Evolutionary conservation across 2,113 vertebrate genomes (phyloP), one percentile per base, ranked within the genome.

Genomic region (Nibea albiflora): DNA sequence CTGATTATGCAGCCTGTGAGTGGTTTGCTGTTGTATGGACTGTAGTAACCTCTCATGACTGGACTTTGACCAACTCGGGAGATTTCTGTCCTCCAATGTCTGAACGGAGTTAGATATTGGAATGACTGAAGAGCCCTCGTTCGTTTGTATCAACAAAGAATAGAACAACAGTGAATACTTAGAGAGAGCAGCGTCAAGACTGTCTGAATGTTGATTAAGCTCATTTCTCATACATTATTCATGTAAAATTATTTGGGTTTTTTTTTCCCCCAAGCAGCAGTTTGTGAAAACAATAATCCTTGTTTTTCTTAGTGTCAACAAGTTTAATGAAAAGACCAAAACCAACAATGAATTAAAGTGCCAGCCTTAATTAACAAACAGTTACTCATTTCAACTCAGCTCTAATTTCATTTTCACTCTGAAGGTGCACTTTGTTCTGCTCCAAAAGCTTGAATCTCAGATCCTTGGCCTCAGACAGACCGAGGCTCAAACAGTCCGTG

Each of bases 381-480:
- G n/a, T 58, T n/a, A 57, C 22, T 56, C 9, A 16, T 53, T 58
- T 68, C 8, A 39, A 4, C 15, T 35, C 31, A 35, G 6, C 31
- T 35, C 31, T 35, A 35, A 35, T 35, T 6, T 35, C 0, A 7
- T 35, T 35, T 35, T 35, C 31, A 15, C 24, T 46, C 5, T 71
- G 20, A 68, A 69, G 47, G 5, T 71, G 20, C 61, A 42, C 31
- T 54, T 14, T 5, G 14, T 77, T 70, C 26, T 24, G 12, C 61
- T 68, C 24, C 10, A 24, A 46, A 75, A 50, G 11, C 24, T 35
- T 31, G 17, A 60, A 11, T 79, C 65, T 16, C 52, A 12, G 28
- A 88, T 89, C 90, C 78, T 87, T 90, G 89, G 69, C 65, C 78
- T 26, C 73, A 75, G 76, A 83, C 78, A 81, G 69, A 70, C 65